phyloP scores from a whole-genome alignment of 2,888 invertebrate genomes.

The Conistra vaccinii region DNA sequence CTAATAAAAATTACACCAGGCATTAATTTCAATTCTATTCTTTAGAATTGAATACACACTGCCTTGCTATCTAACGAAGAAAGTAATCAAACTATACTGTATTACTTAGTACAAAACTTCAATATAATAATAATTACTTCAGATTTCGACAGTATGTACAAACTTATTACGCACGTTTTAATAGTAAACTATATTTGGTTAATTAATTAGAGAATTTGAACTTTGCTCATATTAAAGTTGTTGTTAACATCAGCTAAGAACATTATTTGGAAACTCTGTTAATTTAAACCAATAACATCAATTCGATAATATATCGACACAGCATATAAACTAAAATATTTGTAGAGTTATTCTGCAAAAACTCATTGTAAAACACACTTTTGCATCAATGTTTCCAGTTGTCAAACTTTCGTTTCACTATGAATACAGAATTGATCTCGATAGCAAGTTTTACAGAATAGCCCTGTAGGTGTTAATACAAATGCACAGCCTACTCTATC shows the following conservation, averaged over 20 bases:
- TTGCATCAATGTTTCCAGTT: background rate
- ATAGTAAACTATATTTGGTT: slow-evolving; percentile 35
- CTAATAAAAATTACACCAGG: background rate
- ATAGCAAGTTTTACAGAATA: slow-evolving; percentile 28
- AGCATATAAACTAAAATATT: background rate
- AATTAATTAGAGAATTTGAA: slow-evolving; percentile 41
- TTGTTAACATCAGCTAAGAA: slow-evolving; percentile 35
- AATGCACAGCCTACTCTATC: background rate
- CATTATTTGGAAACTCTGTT: slow-evolving; percentile 27
- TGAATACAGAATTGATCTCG: background rate
- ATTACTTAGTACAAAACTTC: background rate
- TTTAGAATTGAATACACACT: background rate
- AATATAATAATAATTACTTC: background rate
- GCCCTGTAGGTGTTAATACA: background rate
- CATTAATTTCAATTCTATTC: too few species aligned
- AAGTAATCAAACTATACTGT: background rate
- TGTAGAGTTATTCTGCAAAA: background rate
- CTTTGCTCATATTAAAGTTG: slow-evolving; percentile 45
- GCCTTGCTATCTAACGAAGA: background rate
- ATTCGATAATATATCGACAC: background rate
- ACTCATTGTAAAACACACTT: background rate
- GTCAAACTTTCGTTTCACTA: slow-evolving; percentile 28
- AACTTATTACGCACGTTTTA: slow-evolving; percentile 11
- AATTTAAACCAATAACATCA: slow-evolving; percentile 3
- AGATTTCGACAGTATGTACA: background rate